Conservation (phyloP, 2,797 vertebrate species). For the Tarsius wallacei region DNA sequence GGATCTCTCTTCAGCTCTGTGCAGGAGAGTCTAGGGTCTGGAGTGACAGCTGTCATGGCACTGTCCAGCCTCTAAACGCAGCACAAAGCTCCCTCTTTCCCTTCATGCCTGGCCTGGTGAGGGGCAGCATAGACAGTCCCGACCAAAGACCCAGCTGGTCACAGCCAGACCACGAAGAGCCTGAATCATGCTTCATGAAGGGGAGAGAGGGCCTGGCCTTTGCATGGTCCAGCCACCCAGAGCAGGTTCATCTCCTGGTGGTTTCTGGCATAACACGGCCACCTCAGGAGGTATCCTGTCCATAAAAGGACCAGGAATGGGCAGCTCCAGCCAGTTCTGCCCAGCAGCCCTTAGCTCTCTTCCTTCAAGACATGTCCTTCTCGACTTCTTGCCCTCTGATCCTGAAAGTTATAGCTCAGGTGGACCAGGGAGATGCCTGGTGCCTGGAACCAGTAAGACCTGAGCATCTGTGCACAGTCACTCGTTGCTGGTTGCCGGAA, state of each 20-base stretch:
- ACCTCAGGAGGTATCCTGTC: background rate
- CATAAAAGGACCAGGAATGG: background rate
- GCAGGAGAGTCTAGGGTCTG: background rate
- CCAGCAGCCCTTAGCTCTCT: background rate
- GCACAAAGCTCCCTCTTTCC: background rate
- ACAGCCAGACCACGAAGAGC: background rate
- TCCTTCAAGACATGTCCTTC: background rate
- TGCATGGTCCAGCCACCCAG: background rate
- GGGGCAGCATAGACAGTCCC: background rate
- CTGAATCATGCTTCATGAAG: background rate
- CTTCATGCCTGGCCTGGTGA: background rate
- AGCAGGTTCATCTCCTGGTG: background rate
- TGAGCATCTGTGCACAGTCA: background rate
- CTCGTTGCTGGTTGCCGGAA: background rate
- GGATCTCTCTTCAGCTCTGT: background rate
- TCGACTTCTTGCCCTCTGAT: background rate
- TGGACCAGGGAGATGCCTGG: background rate
- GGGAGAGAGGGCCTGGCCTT: background rate
- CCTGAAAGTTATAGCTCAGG: background rate
- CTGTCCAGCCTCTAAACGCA: background rate
- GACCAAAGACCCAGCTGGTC: background rate
- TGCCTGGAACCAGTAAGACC: fast-evolving
- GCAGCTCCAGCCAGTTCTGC: background rate
- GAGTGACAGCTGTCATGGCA: background rate
- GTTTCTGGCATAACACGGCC: background rate